Conservation (phyloP, 2,113 vertebrate genomes). For the Oxygymnocypris stewartii region DNA sequence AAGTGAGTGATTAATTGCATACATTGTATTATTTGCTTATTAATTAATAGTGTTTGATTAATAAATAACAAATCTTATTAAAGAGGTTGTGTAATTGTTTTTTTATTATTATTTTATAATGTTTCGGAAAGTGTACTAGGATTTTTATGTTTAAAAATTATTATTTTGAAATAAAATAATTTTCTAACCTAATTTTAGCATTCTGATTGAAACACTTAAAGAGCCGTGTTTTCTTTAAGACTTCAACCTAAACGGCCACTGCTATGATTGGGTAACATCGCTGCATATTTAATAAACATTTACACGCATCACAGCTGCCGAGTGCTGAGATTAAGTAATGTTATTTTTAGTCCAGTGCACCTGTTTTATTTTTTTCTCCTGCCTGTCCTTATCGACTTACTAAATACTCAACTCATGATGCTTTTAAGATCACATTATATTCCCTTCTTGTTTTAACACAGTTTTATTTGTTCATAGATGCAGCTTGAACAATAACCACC, state of each 20-base stretch:
- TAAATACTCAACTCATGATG: neutral
- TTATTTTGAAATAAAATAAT: neutral
- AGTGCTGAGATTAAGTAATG: neutral
- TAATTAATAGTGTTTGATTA: neutral
- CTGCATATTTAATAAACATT: neutral
- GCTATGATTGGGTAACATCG: neutral
- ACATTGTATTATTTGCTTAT: neutral
- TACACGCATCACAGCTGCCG: neutral
- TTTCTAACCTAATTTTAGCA: neutral
- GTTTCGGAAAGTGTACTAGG: neutral
- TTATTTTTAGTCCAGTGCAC: neutral
- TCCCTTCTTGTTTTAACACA: neutral
- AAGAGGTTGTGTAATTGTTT: neutral
- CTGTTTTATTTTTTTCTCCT: neutral
- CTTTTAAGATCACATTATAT: neutral
- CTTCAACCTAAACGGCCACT: neutral
- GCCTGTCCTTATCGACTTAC: neutral
- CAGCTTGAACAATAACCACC: slow-evolving; percentile 96
- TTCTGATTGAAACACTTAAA: neutral
- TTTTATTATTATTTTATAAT: neutral
- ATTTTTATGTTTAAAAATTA: neutral
- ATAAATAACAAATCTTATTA: neutral
- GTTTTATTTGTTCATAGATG: slow-evolving; percentile 78
- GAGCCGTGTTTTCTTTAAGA: neutral
- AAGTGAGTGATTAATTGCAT: slow-evolving; percentile 82